Conservation (phyloP, 1,140 invertebrate genomes). For the Pinna nobilis region DNA sequence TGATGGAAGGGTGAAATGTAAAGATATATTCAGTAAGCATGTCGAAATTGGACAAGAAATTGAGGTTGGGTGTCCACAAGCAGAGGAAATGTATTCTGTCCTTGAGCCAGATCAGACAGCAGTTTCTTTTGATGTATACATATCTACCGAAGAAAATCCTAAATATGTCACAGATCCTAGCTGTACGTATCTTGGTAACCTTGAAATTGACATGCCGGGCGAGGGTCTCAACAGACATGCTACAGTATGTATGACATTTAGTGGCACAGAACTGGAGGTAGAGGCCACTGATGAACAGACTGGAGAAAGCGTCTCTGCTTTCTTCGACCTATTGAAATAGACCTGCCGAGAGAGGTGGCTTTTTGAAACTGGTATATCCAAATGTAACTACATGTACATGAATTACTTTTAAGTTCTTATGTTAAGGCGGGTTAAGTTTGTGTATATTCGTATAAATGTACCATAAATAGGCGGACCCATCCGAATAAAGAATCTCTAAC, state of each 20-base stretch:
- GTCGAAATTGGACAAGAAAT: not conserved
- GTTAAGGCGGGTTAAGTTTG: no score
- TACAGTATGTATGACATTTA: conserved; percentile 1
- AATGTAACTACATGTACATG: no score
- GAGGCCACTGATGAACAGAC: not conserved
- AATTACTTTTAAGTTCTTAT: no score
- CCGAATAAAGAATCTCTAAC: no score
- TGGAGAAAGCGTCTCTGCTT: no score
- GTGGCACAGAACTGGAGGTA: conserved; percentile 14
- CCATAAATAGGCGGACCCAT: no score
- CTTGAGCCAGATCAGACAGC: not conserved
- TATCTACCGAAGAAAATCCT: not conserved
- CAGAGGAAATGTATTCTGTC: not conserved
- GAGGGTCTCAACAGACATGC: not conserved
- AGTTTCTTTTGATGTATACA: not conserved
- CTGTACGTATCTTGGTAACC: not conserved
- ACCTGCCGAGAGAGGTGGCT: no score
- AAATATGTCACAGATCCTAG: conserved; percentile 15
- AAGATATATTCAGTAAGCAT: conserved; percentile 13
- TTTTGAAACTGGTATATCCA: no score
- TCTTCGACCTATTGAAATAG: no score
- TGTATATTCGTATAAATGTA: no score
- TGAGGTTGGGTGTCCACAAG: conserved; percentile 1
- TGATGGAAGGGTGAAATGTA: not conserved
- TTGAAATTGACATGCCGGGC: conserved; percentile 1